phyloP scores from a whole-genome alignment of 2,888 invertebrate genomes.

The Megalurothrips usitatus region DNA sequence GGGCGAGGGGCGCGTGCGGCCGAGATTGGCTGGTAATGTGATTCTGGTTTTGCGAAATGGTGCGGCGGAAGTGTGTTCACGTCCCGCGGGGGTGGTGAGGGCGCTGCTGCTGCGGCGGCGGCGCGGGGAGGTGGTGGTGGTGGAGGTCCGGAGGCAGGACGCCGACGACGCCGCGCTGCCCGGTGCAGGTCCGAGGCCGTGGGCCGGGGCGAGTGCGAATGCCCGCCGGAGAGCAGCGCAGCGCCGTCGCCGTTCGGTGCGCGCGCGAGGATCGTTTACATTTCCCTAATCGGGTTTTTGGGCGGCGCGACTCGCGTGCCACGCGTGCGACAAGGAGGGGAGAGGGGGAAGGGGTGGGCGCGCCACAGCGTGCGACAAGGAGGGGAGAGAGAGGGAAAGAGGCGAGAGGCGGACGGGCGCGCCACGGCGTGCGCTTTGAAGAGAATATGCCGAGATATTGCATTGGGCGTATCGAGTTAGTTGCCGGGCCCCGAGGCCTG shows the following conservation, averaged over 20 bases:
- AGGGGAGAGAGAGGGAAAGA: background rate
- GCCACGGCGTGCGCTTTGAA: background rate
- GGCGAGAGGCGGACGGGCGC: background rate
- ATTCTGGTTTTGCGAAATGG: conserved; percentile 22
- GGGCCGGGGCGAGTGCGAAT: too few relatives aligned
- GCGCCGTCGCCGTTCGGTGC: too few relatives aligned
- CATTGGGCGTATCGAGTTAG: background rate
- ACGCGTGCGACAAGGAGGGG: background rate
- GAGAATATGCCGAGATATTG: background rate
- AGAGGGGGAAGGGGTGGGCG: background rate
- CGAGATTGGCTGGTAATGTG: conserved; percentile 24
- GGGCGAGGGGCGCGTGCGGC: background rate
- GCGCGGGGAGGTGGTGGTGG: too few relatives aligned
- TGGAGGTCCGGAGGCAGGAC: too few relatives aligned
- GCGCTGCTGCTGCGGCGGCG: background rate
- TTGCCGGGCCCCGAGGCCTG: background rate
- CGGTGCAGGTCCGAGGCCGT: too few relatives aligned
- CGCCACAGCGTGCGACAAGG: background rate
- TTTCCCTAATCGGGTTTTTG: conserved; percentile 20
- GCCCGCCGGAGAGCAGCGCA: too few relatives aligned
- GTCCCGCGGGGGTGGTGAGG: background rate
- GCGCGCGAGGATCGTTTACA: background rate
- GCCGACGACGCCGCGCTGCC: too few relatives aligned
- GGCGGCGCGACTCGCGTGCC: background rate
- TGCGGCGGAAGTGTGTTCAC: background rate